phyloP scores from a whole-genome alignment of 2,888 invertebrate species.

The Eledona agricola region DNA sequence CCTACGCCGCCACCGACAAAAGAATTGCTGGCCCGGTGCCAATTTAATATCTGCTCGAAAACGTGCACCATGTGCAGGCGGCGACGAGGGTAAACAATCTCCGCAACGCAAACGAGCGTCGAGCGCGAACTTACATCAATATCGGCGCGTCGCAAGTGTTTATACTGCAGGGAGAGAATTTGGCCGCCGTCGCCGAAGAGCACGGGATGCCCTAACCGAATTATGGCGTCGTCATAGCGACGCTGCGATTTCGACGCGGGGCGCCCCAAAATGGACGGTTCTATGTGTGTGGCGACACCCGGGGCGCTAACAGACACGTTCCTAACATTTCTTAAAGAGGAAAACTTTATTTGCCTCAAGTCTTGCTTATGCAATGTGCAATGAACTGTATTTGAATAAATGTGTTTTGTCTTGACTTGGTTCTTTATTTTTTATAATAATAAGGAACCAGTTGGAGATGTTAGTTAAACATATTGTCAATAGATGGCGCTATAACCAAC shows the following conservation, averaged over 20 bases:
- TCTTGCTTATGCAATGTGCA: too few relatives aligned
- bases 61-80: conserved; percentile 27
- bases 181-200: conserved; percentile 42
- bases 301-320: conserved; percentile 11
- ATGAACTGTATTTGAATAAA: too few relatives aligned
- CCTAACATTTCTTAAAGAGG: too few relatives aligned
- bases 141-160: conserved; percentile 43
- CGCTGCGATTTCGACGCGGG: conserved; percentile 53
- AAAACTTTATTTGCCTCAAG: too few relatives aligned
- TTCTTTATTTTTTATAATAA: too few relatives aligned
- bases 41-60: conserved; percentile 44
- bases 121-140: conserved; percentile 42
- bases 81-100: conserved; percentile 48
- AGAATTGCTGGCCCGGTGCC: conserved; percentile 43
- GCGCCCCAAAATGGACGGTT: conserved; percentile 31
- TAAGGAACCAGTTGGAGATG: too few relatives aligned
- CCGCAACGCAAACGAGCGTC: conserved; percentile 39
- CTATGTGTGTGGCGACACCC: conserved; percentile 23
- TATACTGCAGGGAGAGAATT: conserved; percentile 41
- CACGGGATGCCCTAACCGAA: conserved; percentile 52
- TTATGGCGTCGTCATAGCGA: conserved; percentile 55
- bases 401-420: too few relatives aligned
- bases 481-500: too few relatives aligned
- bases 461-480: too few relatives aligned
- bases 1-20: conserved; percentile 18